Percentiles rank a stretch among this genome's conserved stretches.
Conservation (phyloP, 2,113 vertebrate species). For the Brevimyrus niger region DNA sequence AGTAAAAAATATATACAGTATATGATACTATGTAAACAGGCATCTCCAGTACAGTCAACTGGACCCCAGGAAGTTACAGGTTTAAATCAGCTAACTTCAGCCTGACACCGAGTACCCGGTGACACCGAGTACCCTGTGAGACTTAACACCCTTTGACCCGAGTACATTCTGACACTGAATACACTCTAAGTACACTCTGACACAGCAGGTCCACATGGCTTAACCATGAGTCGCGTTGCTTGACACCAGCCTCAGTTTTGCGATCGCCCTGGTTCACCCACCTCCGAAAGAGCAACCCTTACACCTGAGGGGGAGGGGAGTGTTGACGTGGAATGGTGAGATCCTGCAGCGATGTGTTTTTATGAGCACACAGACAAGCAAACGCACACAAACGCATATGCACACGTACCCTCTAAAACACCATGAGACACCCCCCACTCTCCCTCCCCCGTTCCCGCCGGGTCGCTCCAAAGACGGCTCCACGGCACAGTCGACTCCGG, state of each 20-base stretch:
- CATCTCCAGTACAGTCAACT: neutral
- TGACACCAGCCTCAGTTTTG: neutral
- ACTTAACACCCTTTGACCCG: neutral
- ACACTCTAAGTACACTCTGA: neutral
- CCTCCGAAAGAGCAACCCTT: neutral
- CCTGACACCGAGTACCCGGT: neutral
- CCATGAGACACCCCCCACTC: conserved; percentile 51
- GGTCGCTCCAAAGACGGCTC: conserved; percentile 51
- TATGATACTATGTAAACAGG: neutral
- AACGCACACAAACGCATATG: neutral
- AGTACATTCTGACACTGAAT: neutral
- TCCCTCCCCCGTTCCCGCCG: conserved; percentile 40
- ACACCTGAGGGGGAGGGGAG: neutral
- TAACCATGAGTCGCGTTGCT: neutral
- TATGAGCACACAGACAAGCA: neutral
- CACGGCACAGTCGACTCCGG: conserved; percentile 32
- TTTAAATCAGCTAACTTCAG: neutral
- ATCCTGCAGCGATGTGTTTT: neutral
- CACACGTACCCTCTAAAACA: conserved; percentile 32
- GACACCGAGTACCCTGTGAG: neutral
- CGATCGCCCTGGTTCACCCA: neutral
- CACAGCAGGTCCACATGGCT: neutral
- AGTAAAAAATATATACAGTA: neutral
- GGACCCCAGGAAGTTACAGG: neutral
- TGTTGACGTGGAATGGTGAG: neutral